Percentiles rank a stretch among this genome's conserved stretches.
These are phyloP conservation scores for Tangara arthus DNA, from an alignment of 2,797 vertebrate species.

Conservation along the genomic window DNA sequence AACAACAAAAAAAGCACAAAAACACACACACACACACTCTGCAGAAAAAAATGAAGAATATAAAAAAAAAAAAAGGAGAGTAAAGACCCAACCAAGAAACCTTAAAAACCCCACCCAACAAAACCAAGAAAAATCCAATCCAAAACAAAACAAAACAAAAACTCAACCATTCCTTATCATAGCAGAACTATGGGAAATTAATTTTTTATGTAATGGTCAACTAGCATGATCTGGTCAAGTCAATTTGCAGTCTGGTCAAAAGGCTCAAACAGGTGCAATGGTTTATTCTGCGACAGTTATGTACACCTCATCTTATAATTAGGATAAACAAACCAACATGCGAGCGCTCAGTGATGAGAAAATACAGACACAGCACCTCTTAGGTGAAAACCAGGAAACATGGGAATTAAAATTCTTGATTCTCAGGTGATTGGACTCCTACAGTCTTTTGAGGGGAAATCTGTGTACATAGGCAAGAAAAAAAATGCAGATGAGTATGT, in stretches of 20 bases:
- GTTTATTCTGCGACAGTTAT: fast-evolving
- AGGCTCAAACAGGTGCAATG: background rate
- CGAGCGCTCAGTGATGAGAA: fast-evolving
- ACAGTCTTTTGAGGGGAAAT: background rate
- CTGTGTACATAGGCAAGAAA: background rate
- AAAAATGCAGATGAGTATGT: background rate
- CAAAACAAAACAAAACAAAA: background rate
- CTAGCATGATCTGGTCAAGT: background rate
- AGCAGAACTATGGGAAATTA: background rate
- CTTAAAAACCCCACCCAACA: fast-evolving
- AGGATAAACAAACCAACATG: background rate
- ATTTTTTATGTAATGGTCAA: background rate
- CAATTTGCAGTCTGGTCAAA: background rate
- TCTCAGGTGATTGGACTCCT: background rate
- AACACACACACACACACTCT: background rate
- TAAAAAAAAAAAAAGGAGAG: background rate
- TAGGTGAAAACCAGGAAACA: background rate
- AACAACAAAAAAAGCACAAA: background rate
- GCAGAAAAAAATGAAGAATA: background rate
- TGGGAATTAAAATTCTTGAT: background rate
- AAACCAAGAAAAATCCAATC: background rate
- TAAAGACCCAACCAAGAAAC: background rate
- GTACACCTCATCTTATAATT: background rate
- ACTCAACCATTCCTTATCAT: background rate
- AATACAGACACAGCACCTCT: fast-evolving